phyloP scores from a whole-genome alignment of 2,888 invertebrate genomes.

The Toxonevra muliebris region DNA sequence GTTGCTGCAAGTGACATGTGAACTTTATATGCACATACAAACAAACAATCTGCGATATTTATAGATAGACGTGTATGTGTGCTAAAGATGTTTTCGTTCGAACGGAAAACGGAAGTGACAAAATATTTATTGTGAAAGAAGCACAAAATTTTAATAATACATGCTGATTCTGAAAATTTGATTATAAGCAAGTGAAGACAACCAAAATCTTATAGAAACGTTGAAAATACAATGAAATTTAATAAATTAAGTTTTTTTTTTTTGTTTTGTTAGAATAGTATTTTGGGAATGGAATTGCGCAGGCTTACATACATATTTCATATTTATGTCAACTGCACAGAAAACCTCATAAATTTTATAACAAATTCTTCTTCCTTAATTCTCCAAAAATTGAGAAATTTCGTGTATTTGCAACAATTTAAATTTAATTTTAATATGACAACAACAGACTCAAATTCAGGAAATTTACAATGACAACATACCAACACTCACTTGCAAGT shows the following conservation, averaged over 20 bases:
- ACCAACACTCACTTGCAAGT: not conserved
- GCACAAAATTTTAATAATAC: conserved; percentile 35
- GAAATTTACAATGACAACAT: not conserved
- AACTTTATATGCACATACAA: conserved; percentile 13
- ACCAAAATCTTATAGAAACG: too few relatives aligned
- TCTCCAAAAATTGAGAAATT: too few relatives aligned
- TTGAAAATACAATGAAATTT: too few relatives aligned
- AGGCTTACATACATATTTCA: not conserved
- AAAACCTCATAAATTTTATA: not conserved
- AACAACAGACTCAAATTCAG: not conserved
- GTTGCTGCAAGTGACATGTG: conserved; percentile 41
- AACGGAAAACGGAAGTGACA: conserved; percentile 41
- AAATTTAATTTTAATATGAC: conserved; percentile 5
- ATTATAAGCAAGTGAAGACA: conserved; percentile 23
- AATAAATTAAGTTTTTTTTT: too few relatives aligned
- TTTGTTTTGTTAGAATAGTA: too few relatives aligned
- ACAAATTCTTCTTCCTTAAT: too few relatives aligned
- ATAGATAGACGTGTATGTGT: not conserved
- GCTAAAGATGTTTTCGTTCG: not conserved
- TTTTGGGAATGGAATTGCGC: too few relatives aligned
- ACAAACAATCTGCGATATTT: not conserved
- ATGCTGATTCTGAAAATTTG: conserved; percentile 20
- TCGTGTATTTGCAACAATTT: conserved; percentile 3
- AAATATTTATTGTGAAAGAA: conserved; percentile 36
- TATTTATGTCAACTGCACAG: conserved; percentile 12